Evolutionary conservation across 1,140 invertebrate species (phyloP).

Genomic region (Copidosoma floridanum): DNA sequence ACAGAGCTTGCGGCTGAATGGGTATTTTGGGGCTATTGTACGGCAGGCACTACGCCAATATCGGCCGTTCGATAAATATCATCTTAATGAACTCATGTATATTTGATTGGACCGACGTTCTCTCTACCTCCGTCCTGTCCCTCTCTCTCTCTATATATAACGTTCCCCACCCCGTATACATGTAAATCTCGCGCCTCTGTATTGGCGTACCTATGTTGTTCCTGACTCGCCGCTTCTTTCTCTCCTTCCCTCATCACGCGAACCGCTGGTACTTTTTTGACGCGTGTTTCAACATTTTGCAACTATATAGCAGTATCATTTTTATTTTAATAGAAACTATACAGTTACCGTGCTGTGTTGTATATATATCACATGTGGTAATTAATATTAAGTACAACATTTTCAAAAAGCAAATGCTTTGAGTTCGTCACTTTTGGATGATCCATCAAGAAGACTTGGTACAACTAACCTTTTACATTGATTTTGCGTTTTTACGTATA

Average conservation of each 20-base stretch:
- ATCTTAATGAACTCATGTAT: constrained; percentile 49
- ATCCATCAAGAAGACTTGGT: no score
- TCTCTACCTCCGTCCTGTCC: constrained; percentile 22
- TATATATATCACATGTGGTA: no score
- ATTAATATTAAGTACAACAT: no score
- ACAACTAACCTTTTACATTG: no score
- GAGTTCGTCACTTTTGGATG: no score
- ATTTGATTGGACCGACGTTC: constrained; percentile 40
- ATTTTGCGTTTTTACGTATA: no score
- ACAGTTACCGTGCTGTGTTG: no score
- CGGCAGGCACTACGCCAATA: constrained; percentile 42
- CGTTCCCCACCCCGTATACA: neutral
- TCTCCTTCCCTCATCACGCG: constrained; percentile 15
- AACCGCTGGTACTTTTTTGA: constrained; percentile 21
- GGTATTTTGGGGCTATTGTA: constrained; percentile 44
- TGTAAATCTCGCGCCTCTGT: neutral
- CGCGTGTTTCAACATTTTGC: constrained; percentile 15
- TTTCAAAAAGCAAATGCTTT: no score
- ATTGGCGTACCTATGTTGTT: neutral
- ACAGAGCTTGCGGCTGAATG: constrained; percentile 28
- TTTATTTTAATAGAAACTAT: no score
- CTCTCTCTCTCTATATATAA: constrained; percentile 9
- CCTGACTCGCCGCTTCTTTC: neutral
- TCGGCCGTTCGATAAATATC: constrained; percentile 46
- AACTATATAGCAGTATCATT: no score